These are phyloP conservation scores for Papilio polyxenes DNA, from an alignment of 1,140 invertebrate species.

Conservation along the genomic window DNA sequence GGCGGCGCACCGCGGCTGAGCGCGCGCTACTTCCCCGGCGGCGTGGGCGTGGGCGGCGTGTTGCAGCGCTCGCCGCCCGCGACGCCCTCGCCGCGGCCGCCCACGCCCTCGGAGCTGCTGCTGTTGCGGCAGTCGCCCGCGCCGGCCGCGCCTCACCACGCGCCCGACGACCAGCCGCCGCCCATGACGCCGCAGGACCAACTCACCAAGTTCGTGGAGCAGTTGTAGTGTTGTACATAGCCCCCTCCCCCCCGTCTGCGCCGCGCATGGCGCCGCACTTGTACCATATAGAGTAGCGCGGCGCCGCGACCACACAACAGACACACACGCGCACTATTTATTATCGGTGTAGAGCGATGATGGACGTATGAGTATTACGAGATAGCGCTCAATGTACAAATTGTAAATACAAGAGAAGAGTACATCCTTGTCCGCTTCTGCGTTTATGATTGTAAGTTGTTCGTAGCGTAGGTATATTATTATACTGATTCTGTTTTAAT, in stretches of 20 bases:
- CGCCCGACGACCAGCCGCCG: constrained; percentile 86
- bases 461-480: constrained; percentile 81
- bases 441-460: constrained; percentile 78
- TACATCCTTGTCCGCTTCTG: constrained; percentile 80
- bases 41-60: constrained; percentile 77
- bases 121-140: constrained; percentile 84
- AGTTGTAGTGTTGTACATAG: constrained; percentile 87
- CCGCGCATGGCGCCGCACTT: constrained; percentile 53
- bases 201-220: constrained; percentile 95
- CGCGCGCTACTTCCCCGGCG: constrained; percentile 63
- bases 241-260: constrained; percentile 52
- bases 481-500: constrained; percentile 82
- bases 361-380: constrained; percentile 77
- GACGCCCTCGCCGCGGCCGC: constrained; percentile 80
- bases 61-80: constrained; percentile 89
- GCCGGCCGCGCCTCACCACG: constrained; percentile 84
- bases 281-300: constrained; percentile 68
- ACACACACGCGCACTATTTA: constrained; percentile 66
- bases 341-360: constrained; percentile 73
- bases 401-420: constrained; percentile 80
- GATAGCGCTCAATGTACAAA: constrained; percentile 82
- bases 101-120: constrained; percentile 72
- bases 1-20: constrained; percentile 55
- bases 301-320: constrained; percentile 50
- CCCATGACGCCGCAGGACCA: constrained; percentile 94